Evolutionary conservation across 2,888 invertebrate genomes (phyloP).

Genomic region (Chrysomela aeneicollis): DNA sequence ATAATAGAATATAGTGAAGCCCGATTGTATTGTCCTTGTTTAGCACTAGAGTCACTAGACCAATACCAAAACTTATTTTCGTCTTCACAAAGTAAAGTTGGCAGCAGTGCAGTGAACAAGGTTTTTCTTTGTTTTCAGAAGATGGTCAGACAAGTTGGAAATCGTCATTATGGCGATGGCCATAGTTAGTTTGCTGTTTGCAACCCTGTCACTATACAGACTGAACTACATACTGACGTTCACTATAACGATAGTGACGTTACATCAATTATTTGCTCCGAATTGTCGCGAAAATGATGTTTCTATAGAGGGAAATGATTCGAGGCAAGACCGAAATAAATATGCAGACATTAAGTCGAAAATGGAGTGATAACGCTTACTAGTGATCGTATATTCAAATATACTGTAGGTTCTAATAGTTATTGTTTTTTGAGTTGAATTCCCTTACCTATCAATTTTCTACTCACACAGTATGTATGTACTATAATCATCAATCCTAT

Average conservation of each 20-base stretch:
- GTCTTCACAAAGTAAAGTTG: too few species aligned
- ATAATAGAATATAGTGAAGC: too few species aligned
- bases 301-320: slow-evolving; percentile 61
- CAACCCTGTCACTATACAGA: slow-evolving; percentile 68
- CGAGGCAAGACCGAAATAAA: slow-evolving; percentile 40
- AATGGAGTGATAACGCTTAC: slow-evolving; percentile 38
- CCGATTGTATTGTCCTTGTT: too few species aligned
- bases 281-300: slow-evolving; percentile 9
- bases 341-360: slow-evolving; percentile 44
- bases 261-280: slow-evolving; percentile 66
- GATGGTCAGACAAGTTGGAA: slow-evolving; percentile 61
- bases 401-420: too few species aligned
- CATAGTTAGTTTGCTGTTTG: slow-evolving; percentile 66
- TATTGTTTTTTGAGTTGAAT: too few species aligned
- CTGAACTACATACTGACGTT: slow-evolving; percentile 68
- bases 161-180: slow-evolving; percentile 65
- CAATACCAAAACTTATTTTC: too few species aligned
- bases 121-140: slow-evolving; percentile 59
- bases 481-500: too few species aligned
- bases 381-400: neutral
- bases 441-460: too few species aligned
- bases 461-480: too few species aligned
- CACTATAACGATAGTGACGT: slow-evolving; percentile 65
- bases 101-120: too few species aligned
- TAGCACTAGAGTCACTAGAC: too few species aligned